Conservation (phyloP, 2,113 vertebrate genomes). For the Chelonoidis abingdonii region DNA sequence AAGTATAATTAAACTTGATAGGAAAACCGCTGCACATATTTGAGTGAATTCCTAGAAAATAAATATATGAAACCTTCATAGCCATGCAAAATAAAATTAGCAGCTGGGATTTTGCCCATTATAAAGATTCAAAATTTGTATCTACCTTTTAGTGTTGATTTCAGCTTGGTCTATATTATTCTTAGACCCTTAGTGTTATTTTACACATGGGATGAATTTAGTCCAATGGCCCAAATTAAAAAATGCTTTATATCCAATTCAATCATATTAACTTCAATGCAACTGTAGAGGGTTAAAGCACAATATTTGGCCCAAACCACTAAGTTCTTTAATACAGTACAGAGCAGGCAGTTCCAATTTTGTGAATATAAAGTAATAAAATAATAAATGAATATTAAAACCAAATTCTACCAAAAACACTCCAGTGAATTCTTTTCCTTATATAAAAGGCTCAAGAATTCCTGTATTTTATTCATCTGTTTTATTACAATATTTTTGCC, state of each 20-base stretch:
- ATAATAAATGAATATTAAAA: conserved; percentile 53
- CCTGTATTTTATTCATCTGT: neutral
- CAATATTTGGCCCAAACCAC: conserved; percentile 52
- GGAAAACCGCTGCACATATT: neutral
- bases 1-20: neutral
- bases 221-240: neutral
- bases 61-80: neutral
- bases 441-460: neutral
- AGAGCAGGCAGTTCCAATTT: conserved; percentile 31
- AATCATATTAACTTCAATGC: conserved; percentile 48
- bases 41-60: conserved; percentile 20
- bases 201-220: conserved; percentile 37
- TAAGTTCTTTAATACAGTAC: conserved; percentile 24
- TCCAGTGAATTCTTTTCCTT: conserved; percentile 14
- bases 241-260: conserved; percentile 29
- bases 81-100: conserved; percentile 14
- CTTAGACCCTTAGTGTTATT: conserved; percentile 2
- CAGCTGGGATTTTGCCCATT: conserved; percentile 40
- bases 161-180: conserved; percentile 11
- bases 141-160: conserved; percentile 30
- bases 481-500: neutral
- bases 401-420: conserved; percentile 25
- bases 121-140: conserved; percentile 28
- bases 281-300: conserved; percentile 28
- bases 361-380: conserved; percentile 36